Base-by-base conservation (phyloP, 2,113 vertebrate species). In the Agelaius phoeniceus region DNA sequence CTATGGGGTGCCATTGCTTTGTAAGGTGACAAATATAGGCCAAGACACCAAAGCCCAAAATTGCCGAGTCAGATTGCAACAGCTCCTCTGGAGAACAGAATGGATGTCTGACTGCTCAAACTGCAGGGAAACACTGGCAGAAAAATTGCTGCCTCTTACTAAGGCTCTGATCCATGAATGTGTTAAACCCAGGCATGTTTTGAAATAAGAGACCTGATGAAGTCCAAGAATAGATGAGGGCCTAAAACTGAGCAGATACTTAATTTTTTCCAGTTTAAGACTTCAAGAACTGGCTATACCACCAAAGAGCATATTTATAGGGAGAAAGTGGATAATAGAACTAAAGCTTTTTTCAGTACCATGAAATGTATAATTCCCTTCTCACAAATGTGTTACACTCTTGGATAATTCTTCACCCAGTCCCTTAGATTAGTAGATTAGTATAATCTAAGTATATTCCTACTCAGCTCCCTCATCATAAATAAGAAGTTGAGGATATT, bases 331-430 rank as follows among this genome's bases (percentile, higher is more conserved):
- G 22, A 49, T 66, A 62, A 78, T 24, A 66, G 44, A 84, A 51
- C 11, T 66, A 2, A 51, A 52, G 6, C 12, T 23, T 12, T 23
- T 58, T 66, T 79, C 39, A 72, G 18, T 13, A 74, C 15, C 8
- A 37, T 30, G 9, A 55, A 62, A 79, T 37, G 5, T 11, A 28
- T 44, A 4, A 37, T 58, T 66, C 11, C 49, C 5, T 57, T 75
- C 41, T 74, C 0, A 0, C 48, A 82, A 48, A 4, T 11, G 3
- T 77, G 7, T 46, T 67, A 17, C 0, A 3, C 6, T 82, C 23
- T 33, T 67, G 12, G 5, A 14, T 68, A 79, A 39, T 51, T 85
- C 9, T 15, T 75, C 13, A 59, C 8, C 10, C n/a, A 46, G 23
- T 21, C 21, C 44, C 28, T 48, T 65, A 48, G n/a, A 66, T 66